Evolutionary conservation across 2,888 invertebrate species (phyloP), one percentile per base, ranked within the genome.

Genomic region (Shargacucullia verbasci): DNA sequence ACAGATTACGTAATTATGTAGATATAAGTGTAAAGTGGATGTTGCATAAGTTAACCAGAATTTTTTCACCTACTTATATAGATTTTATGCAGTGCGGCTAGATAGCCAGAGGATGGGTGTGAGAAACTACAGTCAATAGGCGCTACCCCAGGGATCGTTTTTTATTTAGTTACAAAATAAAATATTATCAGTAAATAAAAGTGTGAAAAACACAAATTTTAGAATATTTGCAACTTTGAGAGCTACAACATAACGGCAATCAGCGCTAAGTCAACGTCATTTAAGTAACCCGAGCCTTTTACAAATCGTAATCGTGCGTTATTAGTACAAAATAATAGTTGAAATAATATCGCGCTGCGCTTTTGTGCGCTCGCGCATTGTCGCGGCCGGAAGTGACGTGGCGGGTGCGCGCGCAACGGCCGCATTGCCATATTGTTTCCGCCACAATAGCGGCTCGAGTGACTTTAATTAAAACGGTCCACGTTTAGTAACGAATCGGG

Each of bases 271-370:
- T 81, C 81, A 82, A 75, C 78, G 79, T 71, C 67, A 65, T 45
- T 57, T 41, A 8, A 70, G 91, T 87, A 91, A 91, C 85, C 67
- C 70, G 91, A 91, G 79, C 81, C 75, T 62, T 62, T 68, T 71
- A 76, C 81, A 78, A 82, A 33, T 80, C 73, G 75, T 84, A 85
- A 86, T 86, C 82, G 82, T 68, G 66, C 73, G 76, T 79, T 81
- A 84, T 85, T 83, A 81, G 77, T 68, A 67, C 73, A 64, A 84
- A 88, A 86, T 87, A 88, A 88, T 87, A 79, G 83, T 63, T 52
- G 70, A 79, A 81, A 74, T 69, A 81, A 83, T 84, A 83, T 88
- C 86, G 90, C 89, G 76, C 91, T 92, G 92, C 88, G 91, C 91
- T 92, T 90, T 92, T 93, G 88, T 91, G 72, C 71, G 80, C 69